Base-by-base conservation (phyloP, 2,888 invertebrate genomes). In the Acronicta alni region DNA sequence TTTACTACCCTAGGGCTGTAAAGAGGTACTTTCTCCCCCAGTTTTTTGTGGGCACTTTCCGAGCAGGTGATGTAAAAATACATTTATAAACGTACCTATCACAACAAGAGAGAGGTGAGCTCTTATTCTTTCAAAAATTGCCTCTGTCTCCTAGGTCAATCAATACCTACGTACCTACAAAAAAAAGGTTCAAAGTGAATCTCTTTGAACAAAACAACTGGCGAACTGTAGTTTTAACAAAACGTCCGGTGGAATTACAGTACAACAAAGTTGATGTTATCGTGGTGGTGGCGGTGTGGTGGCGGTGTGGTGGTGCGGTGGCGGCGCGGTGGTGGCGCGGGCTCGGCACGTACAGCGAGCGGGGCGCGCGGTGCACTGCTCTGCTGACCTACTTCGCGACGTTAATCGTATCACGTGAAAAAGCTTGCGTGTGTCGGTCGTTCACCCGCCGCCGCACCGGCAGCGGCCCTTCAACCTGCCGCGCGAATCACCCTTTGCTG, bases 331-430 rank as follows among this genome's bases (percentile, higher is more conserved):
- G 52, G 69, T 55, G 60, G 60, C 42, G 52, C 45, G 64, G 20
- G 71, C 49, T 66, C 65, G 62, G 67, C 75, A 60, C 73, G 72
- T 61, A 54, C 53, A 52, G 60, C 61, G 47, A 39, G 55, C 44
- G 68, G 80, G 74, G 71, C 69, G 67, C 57, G 80, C 76, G 84
- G 84, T 84, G 83, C 84, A 78, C 70, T 79, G 88, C 71, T 80
- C 90, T 81, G 86, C 64, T 91, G 90, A 91, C 91, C 91, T 82
- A 91, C 82, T 89, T 91, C 75, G 77, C 72, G 72, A 75, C 75
- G 80, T 75, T 88, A 89, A 90, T 89, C 89, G 89, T 83, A 88
- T 87, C 89, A 88, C 89, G 89, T 89, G 89, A 87, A 87, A 84
- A 83, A 86, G 89, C 88, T 91, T 86, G 91, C 89, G 84, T 85